phyloP scores from a whole-genome alignment of 2,797 vertebrate species.

The Hylomyscus alleni region DNA sequence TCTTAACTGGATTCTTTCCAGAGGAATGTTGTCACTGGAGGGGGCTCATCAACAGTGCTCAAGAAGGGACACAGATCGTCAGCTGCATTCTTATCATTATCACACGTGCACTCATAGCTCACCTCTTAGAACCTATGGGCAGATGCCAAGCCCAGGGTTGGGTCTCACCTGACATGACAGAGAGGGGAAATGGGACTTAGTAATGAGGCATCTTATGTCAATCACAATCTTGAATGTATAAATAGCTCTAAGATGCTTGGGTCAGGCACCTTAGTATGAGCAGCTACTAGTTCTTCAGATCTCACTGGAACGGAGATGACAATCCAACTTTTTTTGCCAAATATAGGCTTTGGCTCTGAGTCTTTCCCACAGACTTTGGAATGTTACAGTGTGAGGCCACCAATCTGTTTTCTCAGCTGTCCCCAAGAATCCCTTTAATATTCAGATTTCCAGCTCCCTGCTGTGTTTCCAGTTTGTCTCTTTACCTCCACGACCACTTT shows the following conservation, averaged over 20 bases:
- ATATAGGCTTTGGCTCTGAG: slow-evolving; percentile 53
- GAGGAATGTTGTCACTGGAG: slow-evolving; percentile 60
- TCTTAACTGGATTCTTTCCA: slow-evolving; percentile 59
- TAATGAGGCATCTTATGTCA: slow-evolving; percentile 32
- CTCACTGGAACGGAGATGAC: slow-evolving; percentile 28
- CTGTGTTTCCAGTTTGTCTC: slow-evolving; percentile 29
- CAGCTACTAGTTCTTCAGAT: slow-evolving; percentile 20
- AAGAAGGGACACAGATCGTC: not conserved
- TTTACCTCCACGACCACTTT: not conserved
- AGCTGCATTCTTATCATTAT: not conserved
- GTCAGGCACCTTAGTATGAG: not conserved
- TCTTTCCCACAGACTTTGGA: slow-evolving; percentile 68
- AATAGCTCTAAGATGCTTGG: not conserved
- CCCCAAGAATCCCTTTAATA: slow-evolving; percentile 16
- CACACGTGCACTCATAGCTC: not conserved
- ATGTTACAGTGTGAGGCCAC: slow-evolving; percentile 41
- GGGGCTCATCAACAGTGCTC: not conserved
- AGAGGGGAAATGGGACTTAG: not conserved
- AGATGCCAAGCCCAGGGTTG: slow-evolving; percentile 52
- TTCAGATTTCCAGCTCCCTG: not conserved
- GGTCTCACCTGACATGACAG: slow-evolving; percentile 41
- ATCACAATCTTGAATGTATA: slow-evolving; percentile 58
- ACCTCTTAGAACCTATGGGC: not conserved
- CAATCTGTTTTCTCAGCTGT: slow-evolving; percentile 50
- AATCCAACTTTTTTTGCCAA: slow-evolving; percentile 51